Evolutionary conservation across 2,797 vertebrate species (phyloP), one percentile per base, ranked within the genome.

Genomic region (Numenius phaeopus): DNA sequence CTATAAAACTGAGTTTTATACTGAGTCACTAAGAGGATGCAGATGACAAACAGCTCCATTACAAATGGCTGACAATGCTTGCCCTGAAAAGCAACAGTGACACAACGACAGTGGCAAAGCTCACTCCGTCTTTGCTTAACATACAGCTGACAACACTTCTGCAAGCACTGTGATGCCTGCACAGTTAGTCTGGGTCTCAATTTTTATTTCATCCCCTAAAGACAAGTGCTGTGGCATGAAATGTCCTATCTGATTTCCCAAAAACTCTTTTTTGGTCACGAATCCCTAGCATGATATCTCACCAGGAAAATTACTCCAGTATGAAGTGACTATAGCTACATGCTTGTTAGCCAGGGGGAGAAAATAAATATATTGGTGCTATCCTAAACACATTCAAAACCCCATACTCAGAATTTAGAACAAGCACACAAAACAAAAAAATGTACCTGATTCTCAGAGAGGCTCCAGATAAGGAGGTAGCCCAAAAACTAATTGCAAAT

Each of bases 31-130:
- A 78, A 24, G 42, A 86, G 32, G 46, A 84, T 27, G 34, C 34
- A 55, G 73, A 55, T 87, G 86, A 86, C 61, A 69, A 93, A 83
- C 70, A 87, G 78, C 34, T 91, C 90, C 18, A 23, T 67, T 49
- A 42, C 32, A 42, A 39, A 79, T 50, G 30, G 20, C 39, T 82
- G 77, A 58, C 62, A 72, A 65, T 54, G 27, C 37, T 66, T 66
- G 62, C 55, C 80, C 88, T 39, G 42, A 84, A 58, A 73, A 76
- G 69, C 14, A 78, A 11, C 32, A 62, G 47, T 47, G 59, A 81
- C 40, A 64, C 5, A 12, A 67, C 0, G 0, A 62, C 4, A 4
- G 69, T 18, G 42, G 62, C 57, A 88, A 92, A 0, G 3, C 29
- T 90, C 57, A 21, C 22, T 87, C 86, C 21, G 40, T 90, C 69